Percentiles rank a stretch among this genome's conserved stretches.
Evolutionary conservation across 2,797 vertebrate genomes (phyloP).

Genomic region (Limosa lapponica): DNA sequence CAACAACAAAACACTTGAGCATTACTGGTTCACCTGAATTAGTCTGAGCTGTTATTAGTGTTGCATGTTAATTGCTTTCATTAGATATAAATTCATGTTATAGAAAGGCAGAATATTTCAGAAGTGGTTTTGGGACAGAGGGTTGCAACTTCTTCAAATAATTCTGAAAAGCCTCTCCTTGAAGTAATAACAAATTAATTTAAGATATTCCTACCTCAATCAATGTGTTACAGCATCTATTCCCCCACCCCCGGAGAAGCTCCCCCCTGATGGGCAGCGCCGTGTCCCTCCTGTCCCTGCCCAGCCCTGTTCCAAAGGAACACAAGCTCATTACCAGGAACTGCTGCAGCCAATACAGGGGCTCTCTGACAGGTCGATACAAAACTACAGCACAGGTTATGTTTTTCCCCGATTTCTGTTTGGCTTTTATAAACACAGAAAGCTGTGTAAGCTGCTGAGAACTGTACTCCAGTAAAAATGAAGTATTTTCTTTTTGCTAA

Average conservation of each 20-base stretch:
- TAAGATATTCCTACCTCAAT: neutral
- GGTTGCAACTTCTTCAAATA: accelerated
- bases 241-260: too few species aligned
- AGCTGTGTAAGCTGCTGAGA: neutral
- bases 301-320: accelerated
- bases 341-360: accelerated
- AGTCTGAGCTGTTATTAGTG: accelerated
- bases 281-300: accelerated
- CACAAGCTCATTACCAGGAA: accelerated
- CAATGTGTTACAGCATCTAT: accelerated
- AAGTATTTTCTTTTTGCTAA: neutral
- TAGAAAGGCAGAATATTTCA: neutral
- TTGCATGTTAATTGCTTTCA: accelerated
- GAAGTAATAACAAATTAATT: accelerated
- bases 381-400: accelerated
- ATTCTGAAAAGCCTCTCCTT: neutral
- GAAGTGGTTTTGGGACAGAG: neutral
- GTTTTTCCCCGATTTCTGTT: neutral
- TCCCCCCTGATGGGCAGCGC: accelerated
- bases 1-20: accelerated
- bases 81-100: accelerated
- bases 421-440: neutral
- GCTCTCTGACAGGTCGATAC: neutral
- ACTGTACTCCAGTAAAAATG: accelerated
- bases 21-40: neutral